Base-by-base conservation (phyloP, 2,888 invertebrate genomes). In the Lumbricus terrestris region DNA sequence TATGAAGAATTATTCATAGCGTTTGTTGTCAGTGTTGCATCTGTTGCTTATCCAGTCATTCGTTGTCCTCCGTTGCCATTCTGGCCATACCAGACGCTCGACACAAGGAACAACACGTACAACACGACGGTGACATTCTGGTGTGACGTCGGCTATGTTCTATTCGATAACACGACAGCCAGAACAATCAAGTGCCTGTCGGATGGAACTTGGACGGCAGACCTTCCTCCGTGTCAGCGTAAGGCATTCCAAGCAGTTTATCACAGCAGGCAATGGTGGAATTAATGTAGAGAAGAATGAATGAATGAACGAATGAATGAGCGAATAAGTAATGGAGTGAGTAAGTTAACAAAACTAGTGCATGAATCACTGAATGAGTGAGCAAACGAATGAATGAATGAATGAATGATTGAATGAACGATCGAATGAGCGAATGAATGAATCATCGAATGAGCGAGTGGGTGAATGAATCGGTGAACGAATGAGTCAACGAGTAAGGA, bases 61-160 rank as follows among this genome's bases (percentile, higher is more conserved):
- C 40, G n/a, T 37, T 92, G 92, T 83, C 91, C 92, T 3, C 90
- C n/a, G 40, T 90, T 92, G 89, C 91, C 92, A 4, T 38, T n/a
- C 23, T 90, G 90, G 33, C 88, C 90, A 20, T 69, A 92, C 90
- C 92, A 92, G 89, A 34, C 90, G 23, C 82, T 89, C 38, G 90
- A 91, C 91, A 91, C 83, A 35, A 18, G 82, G 23, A 92, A 92
- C 90, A 91, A 91, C 90, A 91, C 92, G 20, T 92, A 91, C 91
- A 90, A 91, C 90, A 92, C 92, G 37, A 91, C 90, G 11, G 90
- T 92, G 47, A 91, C 90, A 40, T 91, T 92, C 91, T 92, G 92
- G 92, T 92, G 92, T 90, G 91, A 92, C 40, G 89, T 91, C 5
- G 92, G 92, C 29, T 92, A 92, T 90, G 90, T 82, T 33, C 89